phyloP scores from a whole-genome alignment of 2,797 vertebrate species.

The Rallus crepitans region DNA sequence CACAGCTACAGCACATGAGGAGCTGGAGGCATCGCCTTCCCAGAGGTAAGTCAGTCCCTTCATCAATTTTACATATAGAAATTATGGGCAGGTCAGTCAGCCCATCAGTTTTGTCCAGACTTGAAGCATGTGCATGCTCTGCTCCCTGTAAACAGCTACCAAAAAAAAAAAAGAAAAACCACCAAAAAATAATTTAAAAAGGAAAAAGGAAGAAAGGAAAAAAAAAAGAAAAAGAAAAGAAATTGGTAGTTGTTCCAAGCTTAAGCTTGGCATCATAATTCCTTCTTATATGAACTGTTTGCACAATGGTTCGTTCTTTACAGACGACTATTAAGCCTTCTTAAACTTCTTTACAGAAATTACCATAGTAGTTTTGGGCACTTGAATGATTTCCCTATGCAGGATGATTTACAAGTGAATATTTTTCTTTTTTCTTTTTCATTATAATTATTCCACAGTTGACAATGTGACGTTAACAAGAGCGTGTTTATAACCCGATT shows the following conservation, averaged over 20 bases:
- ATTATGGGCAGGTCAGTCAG: neutral
- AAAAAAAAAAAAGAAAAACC: too few relatives aligned
- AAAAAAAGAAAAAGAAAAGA: neutral
- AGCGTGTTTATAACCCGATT: neutral
- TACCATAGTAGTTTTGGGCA: neutral
- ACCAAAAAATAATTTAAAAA: too few relatives aligned
- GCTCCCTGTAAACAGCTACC: constrained; percentile 35
- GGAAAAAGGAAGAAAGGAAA: neutral
- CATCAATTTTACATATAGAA: neutral
- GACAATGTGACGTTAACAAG: neutral
- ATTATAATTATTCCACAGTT: neutral
- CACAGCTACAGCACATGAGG: neutral
- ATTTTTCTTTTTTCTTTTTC: constrained; percentile 3
- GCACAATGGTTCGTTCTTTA: neutral
- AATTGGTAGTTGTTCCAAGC: constrained; percentile 4
- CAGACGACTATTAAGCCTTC: constrained; percentile 8
- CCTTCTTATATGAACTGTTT: constrained; percentile 35
- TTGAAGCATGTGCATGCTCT: neutral
- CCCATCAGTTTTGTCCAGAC: neutral
- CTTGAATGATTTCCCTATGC: neutral
- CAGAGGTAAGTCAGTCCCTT: constrained; percentile 65
- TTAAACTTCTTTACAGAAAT: constrained; percentile 4
- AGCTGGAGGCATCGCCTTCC: neutral
- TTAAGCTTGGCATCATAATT: neutral
- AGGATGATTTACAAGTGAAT: neutral